Percentiles rank a stretch among this genome's conserved stretches.
Evolutionary conservation across 1,140 invertebrate genomes (phyloP).

Genomic region (Aphis craccivora): DNA sequence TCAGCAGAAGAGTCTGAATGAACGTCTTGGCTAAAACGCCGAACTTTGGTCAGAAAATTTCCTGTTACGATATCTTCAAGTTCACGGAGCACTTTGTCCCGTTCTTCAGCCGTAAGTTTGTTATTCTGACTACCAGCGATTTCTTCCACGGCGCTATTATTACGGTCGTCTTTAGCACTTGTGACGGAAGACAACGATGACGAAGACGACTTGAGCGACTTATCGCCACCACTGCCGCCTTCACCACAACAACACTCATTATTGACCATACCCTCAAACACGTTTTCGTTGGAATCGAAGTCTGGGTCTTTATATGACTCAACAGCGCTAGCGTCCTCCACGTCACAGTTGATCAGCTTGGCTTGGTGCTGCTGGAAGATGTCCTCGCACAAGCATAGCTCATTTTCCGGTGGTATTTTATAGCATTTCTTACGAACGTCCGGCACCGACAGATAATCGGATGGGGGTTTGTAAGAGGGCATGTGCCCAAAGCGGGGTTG

Average conservation of each 20-base stretch:
- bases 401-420: conserved; percentile 54
- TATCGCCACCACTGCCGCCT: neutral
- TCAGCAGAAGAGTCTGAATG: neutral
- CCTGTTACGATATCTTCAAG: conserved; percentile 65
- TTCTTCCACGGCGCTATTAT: neutral
- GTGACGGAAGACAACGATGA: neutral
- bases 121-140: neutral
- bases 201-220: neutral
- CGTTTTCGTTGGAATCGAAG: conserved; percentile 1
- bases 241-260: conserved; percentile 3
- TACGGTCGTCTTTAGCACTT: neutral
- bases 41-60: conserved; percentile 48
- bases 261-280: neutral
- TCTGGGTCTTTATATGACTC: conserved; percentile 16
- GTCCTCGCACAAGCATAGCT: conserved; percentile 55
- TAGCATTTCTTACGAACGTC: conserved; percentile 54
- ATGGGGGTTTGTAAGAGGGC: conserved; percentile 41
- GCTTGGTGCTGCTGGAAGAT: conserved; percentile 61
- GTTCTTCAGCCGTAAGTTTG: conserved; percentile 65
- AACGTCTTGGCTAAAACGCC: conserved; percentile 24
- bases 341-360: conserved; percentile 61
- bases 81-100: conserved; percentile 67
- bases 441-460: conserved; percentile 47
- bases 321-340: conserved; percentile 61
- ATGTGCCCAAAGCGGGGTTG: conserved; percentile 59